Base-by-base conservation (phyloP, 2,797 vertebrate genomes). In the Karalla daura region DNA sequence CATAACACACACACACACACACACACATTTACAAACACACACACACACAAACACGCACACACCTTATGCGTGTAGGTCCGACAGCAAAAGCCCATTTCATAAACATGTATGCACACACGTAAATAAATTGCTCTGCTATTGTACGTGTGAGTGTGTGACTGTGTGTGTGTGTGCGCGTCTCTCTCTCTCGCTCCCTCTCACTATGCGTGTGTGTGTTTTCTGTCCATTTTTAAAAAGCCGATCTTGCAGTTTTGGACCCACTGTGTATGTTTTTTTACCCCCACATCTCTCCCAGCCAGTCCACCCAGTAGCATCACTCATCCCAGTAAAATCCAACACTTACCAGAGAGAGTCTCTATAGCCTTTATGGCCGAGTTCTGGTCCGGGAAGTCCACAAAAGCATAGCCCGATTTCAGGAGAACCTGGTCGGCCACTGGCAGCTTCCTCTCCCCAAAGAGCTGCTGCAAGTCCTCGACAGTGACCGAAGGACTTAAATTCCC, bases 401-500 rank as follows among this genome's bases (percentile, higher is more conserved):
- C 96, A 94, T 97, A 97, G 90, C 96, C 96, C 74, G 95, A 94
- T 94, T 97, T 98, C 70, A 98, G 94, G 40, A 96, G 92, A 90
- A 97, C 92, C 93, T 96, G 94, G 59, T 96, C 95, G 93, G 94
- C 85, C 90, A 95, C 93, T 52, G 95, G 95, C 78, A 97, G 95
- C 91, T 96, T 93, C 88, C 89, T 95, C 88, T 96, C 95, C 87
- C 91, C 93, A 83, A 97, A 97, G 89, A 97, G 95, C 94, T 94
- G 94, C 92, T 94, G 93, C 88, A 98, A 95, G 93, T 98, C 96
- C 89, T 96, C 95, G 91, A 95, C 95, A 70, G 96, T 97, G 91
- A 95, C 95, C 91, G 93, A 94, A 88, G 96, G 94, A 94, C 96
- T 96, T 92, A 98, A 93, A 94, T 97, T 97, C 88, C 96, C 96